phyloP scores from a whole-genome alignment of 2,888 invertebrate genomes.

The Elysia crispata region DNA sequence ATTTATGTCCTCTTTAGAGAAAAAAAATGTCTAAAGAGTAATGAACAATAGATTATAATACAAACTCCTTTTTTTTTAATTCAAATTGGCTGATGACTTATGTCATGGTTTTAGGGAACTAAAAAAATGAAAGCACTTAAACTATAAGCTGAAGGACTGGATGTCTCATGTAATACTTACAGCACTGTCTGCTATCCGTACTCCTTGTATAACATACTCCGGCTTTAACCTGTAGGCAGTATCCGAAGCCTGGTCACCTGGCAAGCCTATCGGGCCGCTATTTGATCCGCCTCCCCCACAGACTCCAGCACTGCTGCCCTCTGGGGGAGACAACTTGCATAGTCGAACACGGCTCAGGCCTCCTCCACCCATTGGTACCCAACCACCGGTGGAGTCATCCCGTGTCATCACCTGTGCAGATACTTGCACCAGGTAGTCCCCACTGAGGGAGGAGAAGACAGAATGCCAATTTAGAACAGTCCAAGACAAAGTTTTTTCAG shows the following conservation, averaged over 20 bases:
- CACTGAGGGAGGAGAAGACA: slow-evolving; percentile 56
- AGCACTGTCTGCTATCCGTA: slow-evolving; percentile 93
- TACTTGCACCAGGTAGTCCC: slow-evolving; percentile 88
- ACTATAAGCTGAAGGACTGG: too few species aligned
- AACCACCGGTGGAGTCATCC: slow-evolving; percentile 97
- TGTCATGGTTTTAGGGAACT: too few species aligned
- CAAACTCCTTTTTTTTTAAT: too few species aligned
- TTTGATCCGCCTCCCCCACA: slow-evolving; percentile 22
- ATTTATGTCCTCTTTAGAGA: too few species aligned
- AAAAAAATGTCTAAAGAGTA: too few species aligned
- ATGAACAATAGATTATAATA: too few species aligned
- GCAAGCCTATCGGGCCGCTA: neutral
- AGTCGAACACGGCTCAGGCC: slow-evolving; percentile 90
- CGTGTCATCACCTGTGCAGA: slow-evolving; percentile 99
- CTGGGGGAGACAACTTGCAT: slow-evolving; percentile 56
- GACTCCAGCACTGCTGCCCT: slow-evolving; percentile 49
- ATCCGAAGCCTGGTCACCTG: slow-evolving; percentile 6
- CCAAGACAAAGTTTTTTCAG: too few species aligned
- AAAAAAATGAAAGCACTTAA: too few species aligned
- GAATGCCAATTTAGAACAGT: neutral
- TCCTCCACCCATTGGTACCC: slow-evolving; percentile 94
- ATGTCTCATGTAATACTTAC: slow-evolving; percentile 82
- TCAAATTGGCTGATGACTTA: too few species aligned
- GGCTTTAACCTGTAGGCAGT: slow-evolving; percentile 54
- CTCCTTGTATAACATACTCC: slow-evolving; percentile 93